Percentiles rank a stretch among this genome's conserved stretches.
phyloP scores from a whole-genome alignment of 2,888 invertebrate genomes.

The Rhorus exstirpatorius region DNA sequence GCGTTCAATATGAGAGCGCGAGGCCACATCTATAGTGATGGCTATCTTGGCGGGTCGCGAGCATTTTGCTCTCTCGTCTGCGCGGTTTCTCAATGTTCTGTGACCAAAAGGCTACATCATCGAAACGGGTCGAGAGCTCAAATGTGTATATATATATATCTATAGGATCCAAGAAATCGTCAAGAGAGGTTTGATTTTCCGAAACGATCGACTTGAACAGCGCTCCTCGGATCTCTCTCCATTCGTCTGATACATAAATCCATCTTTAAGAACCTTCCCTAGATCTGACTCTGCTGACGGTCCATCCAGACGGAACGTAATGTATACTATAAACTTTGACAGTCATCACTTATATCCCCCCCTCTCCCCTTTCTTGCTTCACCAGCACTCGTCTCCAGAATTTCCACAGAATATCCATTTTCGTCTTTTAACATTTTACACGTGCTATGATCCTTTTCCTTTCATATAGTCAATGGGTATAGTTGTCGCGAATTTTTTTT shows the following conservation, averaged over 20 bases:
- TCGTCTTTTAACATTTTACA: not conserved
- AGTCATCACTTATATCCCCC: conserved; percentile 54
- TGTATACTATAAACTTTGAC: conserved; percentile 55
- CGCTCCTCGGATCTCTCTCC: conserved; percentile 55
- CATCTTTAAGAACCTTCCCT: conserved; percentile 76
- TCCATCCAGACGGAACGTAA: conserved; percentile 38
- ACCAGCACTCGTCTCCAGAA: conserved; percentile 4
- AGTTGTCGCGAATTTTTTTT: too few relatives aligned
- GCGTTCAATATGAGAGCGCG: conserved; percentile 38
- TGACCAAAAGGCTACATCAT: conserved; percentile 41
- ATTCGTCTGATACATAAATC: conserved; percentile 82
- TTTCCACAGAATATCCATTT: conserved; percentile 31
- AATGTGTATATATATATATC: conserved; percentile 6
- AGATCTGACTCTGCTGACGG: conserved; percentile 41
- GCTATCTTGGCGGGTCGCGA: conserved; percentile 57
- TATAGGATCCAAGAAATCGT: conserved; percentile 41
- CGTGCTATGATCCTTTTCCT: not conserved
- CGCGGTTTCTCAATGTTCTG: conserved; percentile 28
- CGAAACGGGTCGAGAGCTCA: conserved; percentile 54
- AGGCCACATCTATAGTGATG: conserved; percentile 27
- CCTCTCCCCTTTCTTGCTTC: conserved; percentile 51
- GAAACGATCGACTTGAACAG: conserved; percentile 57
- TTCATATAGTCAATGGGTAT: too few relatives aligned
- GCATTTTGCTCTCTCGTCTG: conserved; percentile 43
- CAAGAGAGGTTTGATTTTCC: conserved; percentile 62